Evolutionary conservation across 2,797 vertebrate genomes (phyloP), one percentile per base, ranked within the genome.

Genomic region (Rhincodon typus): DNA sequence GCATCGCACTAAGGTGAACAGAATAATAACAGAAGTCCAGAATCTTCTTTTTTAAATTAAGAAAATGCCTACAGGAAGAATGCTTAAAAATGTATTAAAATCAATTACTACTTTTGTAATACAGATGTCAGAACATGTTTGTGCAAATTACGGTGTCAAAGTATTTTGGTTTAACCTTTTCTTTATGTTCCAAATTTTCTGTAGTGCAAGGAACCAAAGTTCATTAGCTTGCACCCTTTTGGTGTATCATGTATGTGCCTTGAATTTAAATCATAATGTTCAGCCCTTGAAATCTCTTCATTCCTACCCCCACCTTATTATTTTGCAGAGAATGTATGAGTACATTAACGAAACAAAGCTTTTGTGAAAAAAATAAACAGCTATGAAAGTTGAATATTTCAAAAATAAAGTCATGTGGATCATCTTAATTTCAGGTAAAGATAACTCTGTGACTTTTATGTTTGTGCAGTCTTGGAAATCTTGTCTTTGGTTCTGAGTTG

Each of bases 281-380:
- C 98, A 98, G 97, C 98, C 97, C 97, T 98, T 98, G 97, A 98
- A 98, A 98, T 98, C 97, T 98, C 98, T 98, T 98, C 98, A 98
- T 98, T 98, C 46, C 8, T 25, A 69, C 42, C 66, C 42, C 38
- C 25, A 34, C 6, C 17, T 42, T 53, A n/a, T 77, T 98, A 98
- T 95, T 95, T 98, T 98, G 98, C 98, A 98, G 98, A 98, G 98
- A 82, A 97, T 98, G 98, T 98, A 98, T 97, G 70, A 95, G 53
- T 57, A 95, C 94, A 57, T 74, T 53, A 98, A 98, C 98, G 97
- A 97, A 97, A 97, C 98, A 97, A 97, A 98, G 97, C 97, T 97
- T 98, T 98, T 98, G 97, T 96, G 97, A 97, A 98, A 98, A 98
- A 98, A 98, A 98, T 98, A 98, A 96, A 97, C 97, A 98, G 97